These are phyloP conservation scores for Reticulitermes lucifugus DNA, from an alignment of 2,888 invertebrate genomes.

Conservation along the genomic window DNA sequence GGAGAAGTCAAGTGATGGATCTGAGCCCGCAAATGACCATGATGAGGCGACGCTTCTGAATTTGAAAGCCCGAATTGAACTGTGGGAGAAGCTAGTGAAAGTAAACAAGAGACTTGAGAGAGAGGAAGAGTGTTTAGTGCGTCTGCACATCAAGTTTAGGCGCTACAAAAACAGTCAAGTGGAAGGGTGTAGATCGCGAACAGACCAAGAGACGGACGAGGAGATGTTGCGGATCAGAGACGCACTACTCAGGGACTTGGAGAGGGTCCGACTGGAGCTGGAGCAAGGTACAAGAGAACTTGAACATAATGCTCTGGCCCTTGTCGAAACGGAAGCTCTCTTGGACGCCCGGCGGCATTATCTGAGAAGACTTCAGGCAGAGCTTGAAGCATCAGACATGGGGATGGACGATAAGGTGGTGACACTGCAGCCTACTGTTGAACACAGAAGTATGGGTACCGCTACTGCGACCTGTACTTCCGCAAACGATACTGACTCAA, in stretches of 20 bases:
- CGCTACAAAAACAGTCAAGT: conserved; percentile 36
- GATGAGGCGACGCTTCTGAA: conserved; percentile 70
- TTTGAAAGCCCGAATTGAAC: conserved; percentile 73
- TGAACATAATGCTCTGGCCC: conserved; percentile 57
- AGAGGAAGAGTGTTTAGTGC: conserved; percentile 78
- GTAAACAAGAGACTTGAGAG: conserved; percentile 79
- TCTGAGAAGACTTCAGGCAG: conserved; percentile 56
- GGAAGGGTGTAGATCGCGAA: conserved; percentile 39
- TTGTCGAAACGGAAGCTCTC: conserved; percentile 57
- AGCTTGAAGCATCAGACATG: conserved; percentile 57
- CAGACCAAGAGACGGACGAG: conserved; percentile 46
- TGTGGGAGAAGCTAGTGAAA: conserved; percentile 78
- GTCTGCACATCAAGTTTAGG: conserved; percentile 73
- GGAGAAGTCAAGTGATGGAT: neutral
- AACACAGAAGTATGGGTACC: conserved; percentile 2
- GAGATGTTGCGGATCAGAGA: conserved; percentile 38
- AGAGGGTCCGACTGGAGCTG: conserved; percentile 56
- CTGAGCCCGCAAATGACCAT: conserved; percentile 55
- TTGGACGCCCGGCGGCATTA: conserved; percentile 57
- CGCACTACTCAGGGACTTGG: conserved; percentile 55
- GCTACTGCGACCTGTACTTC: conserved; percentile 1
- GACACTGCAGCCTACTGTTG: conserved; percentile 10
- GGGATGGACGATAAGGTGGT: conserved; percentile 54
- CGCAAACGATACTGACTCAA: conserved; percentile 62
- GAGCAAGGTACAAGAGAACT: conserved; percentile 56